A percentile compares a stretch with the other conserved stretches of the same genome.
These are phyloP conservation scores for Adelphocoris suturalis DNA, from an alignment of 2,888 invertebrate genomes.

Conservation along the genomic window DNA sequence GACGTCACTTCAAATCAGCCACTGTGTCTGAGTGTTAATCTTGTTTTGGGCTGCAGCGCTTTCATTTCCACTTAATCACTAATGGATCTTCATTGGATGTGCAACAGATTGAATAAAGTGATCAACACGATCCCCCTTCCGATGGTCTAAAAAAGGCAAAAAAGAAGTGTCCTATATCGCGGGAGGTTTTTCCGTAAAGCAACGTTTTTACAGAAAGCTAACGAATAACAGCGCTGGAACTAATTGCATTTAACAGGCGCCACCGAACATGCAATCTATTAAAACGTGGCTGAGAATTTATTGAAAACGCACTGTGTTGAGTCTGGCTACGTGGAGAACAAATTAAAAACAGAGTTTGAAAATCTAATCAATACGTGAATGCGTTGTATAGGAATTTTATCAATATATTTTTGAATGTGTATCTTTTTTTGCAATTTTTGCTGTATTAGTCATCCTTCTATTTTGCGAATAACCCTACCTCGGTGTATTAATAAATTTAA, in stretches of 20 bases:
- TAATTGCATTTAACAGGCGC: neutral
- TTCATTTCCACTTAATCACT: constrained; percentile 58
- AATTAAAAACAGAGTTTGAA: too few relatives aligned
- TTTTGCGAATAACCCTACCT: too few relatives aligned
- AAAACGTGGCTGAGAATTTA: neutral
- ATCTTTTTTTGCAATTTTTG: too few relatives aligned
- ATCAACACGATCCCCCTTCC: constrained; percentile 57
- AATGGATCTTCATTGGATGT: constrained; percentile 61
- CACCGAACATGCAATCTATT: neutral
- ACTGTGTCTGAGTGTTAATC: constrained; percentile 42
- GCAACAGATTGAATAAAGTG: constrained; percentile 64
- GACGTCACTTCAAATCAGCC: constrained; percentile 62
- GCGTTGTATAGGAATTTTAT: too few relatives aligned
- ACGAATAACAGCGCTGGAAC: neutral
- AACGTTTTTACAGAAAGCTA: neutral
- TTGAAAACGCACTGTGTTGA: neutral
- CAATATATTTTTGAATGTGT: too few relatives aligned
- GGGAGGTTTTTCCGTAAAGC: constrained; percentile 3
- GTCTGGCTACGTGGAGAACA: too few relatives aligned
- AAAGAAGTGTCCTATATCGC: neutral
- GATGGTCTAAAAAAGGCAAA: neutral
- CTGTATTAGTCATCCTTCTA: too few relatives aligned
- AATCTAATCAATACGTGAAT: neutral
- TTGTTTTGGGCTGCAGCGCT: constrained; percentile 45
- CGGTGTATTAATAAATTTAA: too few relatives aligned